phyloP scores from a whole-genome alignment of 2,888 invertebrate species.

The Fragum sueziense region DNA sequence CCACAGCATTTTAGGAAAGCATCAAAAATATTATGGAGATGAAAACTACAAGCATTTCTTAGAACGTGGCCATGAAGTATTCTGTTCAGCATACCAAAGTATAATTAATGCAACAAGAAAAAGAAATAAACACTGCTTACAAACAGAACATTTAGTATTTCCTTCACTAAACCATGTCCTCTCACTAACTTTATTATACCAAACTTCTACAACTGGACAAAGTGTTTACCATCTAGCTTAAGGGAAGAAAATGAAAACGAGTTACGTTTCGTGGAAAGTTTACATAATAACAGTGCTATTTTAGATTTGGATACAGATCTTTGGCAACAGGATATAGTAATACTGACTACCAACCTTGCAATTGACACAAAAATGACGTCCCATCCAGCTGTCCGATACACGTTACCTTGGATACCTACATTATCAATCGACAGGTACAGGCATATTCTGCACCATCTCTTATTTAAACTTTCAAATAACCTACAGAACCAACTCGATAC shows the following conservation, averaged over 20 bases:
- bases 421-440: not conserved
- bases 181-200: not conserved
- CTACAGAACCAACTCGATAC: not conserved
- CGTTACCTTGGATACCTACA: not conserved
- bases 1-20: too few species aligned
- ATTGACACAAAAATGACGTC: not conserved
- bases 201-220: not conserved
- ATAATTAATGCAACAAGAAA: too few species aligned
- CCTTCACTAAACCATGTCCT: not conserved
- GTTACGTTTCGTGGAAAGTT: not conserved
- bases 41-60: too few species aligned
- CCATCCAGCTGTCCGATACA: not conserved
- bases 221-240: not conserved
- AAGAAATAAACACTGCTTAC: too few species aligned
- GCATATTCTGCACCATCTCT: not conserved
- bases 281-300: not conserved
- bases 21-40: too few species aligned
- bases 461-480: not conserved
- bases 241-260: not conserved
- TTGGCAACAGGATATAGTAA: not conserved
- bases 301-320: not conserved
- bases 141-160: slow-evolving; percentile 5
- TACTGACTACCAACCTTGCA: not conserved
- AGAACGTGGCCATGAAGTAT: too few species aligned
- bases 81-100: too few species aligned